A percentile compares a stretch with the other conserved stretches of the same genome.
Evolutionary conservation across 2,113 vertebrate genomes (phyloP).

Genomic region (Thymallus thymallus): DNA sequence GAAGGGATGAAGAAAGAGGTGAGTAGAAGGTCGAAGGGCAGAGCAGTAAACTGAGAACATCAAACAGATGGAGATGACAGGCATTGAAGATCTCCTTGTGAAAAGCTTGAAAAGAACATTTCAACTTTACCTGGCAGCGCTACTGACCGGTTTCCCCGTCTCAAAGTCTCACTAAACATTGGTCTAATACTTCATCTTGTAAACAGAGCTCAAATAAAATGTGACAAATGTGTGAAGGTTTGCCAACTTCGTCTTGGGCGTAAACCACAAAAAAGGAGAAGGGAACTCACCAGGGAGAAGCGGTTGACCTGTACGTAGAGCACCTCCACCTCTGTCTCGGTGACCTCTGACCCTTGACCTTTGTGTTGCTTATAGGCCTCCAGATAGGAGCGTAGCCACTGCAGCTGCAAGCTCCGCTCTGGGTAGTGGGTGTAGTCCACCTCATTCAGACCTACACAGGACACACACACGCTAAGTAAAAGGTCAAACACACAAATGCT

Average conservation of each 20-base stretch:
- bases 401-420: constrained; percentile 79
- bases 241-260: no score
- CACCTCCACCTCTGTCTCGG: constrained; percentile 85
- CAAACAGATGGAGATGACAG: background rate
- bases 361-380: constrained; percentile 92
- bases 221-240: no score
- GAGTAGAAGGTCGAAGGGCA: background rate
- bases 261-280: background rate
- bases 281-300: constrained; percentile 87
- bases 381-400: constrained; percentile 92
- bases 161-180: background rate
- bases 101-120: background rate
- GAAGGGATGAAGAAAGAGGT: background rate
- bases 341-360: constrained; percentile 79
- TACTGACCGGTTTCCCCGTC: background rate
- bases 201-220: no score
- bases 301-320: constrained; percentile 96
- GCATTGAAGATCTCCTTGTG: background rate
- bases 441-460: constrained; percentile 85
- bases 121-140: background rate
- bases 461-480: background rate
- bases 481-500: background rate
- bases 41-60: background rate
- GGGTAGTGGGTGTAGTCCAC: constrained; percentile 96
- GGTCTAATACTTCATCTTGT: no score